A percentile compares a stretch with the other conserved stretches of the same genome.
Evolutionary conservation across 2,888 invertebrate species (phyloP).

Genomic region (Pediacus dermestoides): DNA sequence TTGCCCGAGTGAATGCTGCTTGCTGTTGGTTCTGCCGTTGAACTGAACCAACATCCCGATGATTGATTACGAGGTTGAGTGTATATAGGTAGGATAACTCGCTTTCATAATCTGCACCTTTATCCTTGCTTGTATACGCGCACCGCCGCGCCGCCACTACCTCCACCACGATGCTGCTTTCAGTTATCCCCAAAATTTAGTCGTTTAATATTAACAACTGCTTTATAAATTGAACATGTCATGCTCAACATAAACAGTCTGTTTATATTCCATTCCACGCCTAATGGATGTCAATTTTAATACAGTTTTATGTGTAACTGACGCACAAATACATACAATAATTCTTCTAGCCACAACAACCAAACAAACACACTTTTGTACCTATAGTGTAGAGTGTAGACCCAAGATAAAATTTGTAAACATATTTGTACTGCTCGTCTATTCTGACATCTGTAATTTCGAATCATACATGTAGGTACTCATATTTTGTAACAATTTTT

Average conservation of each 20-base stretch:
- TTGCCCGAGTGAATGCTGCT: no score
- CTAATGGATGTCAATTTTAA: slow-evolving; percentile 18
- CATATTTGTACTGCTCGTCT: no score
- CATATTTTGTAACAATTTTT: no score
- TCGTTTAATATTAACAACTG: slow-evolving; percentile 30
- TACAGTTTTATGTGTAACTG: slow-evolving; percentile 11
- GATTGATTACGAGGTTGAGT: slow-evolving; percentile 32
- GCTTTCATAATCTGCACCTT: slow-evolving; percentile 40
- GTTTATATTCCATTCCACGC: slow-evolving; percentile 5
- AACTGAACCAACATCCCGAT: slow-evolving; percentile 21
- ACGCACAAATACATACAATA: slow-evolving; percentile 5
- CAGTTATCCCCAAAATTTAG: slow-evolving; percentile 22
- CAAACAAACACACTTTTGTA: no score
- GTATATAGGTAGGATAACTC: slow-evolving; percentile 34
- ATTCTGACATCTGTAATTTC: no score
- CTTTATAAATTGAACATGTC: slow-evolving; percentile 30
- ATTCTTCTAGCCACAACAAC: no score
- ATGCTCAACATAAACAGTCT: slow-evolving; percentile 25
- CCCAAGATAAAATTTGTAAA: no score
- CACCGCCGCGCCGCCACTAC: no score
- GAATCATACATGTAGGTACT: no score
- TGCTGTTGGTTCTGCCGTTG: no score
- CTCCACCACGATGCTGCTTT: no score
- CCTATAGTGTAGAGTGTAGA: no score
- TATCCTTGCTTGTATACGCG: slow-evolving; percentile 30